Conservation (phyloP, 2,888 invertebrate species). For the Diarsia brunnea region DNA sequence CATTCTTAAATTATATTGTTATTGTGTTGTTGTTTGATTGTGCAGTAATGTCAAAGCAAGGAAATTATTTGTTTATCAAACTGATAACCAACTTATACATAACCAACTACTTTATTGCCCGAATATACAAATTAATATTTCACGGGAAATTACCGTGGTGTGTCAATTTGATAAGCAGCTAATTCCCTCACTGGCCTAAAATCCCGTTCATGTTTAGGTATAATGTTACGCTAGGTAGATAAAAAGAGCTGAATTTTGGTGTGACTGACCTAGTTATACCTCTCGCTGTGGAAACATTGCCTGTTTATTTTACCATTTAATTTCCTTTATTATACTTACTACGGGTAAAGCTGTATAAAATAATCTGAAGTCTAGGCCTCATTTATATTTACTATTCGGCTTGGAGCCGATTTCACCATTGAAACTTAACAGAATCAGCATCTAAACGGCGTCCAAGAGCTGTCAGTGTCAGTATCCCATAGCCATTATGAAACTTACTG, state of each 20-base stretch:
- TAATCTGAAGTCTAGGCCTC: slow-evolving; percentile 32
- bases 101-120: no score
- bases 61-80: background rate
- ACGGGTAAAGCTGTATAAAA: slow-evolving; percentile 22
- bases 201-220: background rate
- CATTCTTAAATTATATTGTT: background rate
- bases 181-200: slow-evolving; percentile 2
- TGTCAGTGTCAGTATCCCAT: background rate
- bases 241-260: background rate
- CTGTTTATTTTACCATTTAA: slow-evolving; percentile 36
- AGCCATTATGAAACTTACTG: background rate
- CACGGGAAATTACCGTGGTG: background rate
- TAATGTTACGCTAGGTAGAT: background rate
- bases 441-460: slow-evolving; percentile 2
- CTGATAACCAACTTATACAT: background rate
- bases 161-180: slow-evolving; percentile 5
- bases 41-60: background rate
- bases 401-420: slow-evolving; percentile 3
- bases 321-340: slow-evolving; percentile 49
- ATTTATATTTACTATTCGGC: slow-evolving; percentile 27
- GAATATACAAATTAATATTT: background rate
- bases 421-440: background rate
- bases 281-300: background rate
- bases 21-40: background rate
- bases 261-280: slow-evolving; percentile 13